A percentile compares a stretch with the other conserved stretches of the same genome.
These are phyloP conservation scores for Flexamia atlantica DNA, from an alignment of 2,888 invertebrate genomes.

Conservation along the genomic window DNA sequence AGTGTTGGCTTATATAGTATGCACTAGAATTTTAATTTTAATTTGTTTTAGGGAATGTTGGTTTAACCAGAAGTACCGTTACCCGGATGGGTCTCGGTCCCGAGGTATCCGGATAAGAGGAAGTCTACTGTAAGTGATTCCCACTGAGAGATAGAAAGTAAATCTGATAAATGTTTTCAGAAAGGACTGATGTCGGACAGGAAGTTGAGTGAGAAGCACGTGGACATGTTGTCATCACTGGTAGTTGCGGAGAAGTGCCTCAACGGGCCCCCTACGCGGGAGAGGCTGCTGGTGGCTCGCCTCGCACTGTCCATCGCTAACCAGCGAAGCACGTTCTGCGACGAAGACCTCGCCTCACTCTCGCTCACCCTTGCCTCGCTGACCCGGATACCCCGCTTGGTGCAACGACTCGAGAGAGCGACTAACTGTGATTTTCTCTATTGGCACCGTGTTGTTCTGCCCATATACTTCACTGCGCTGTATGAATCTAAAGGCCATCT, in stretches of 20 bases:
- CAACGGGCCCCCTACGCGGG: conserved; percentile 76
- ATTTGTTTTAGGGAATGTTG: too few species aligned
- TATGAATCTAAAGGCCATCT: conserved; percentile 83
- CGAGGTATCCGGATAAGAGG: too few species aligned
- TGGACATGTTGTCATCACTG: conserved; percentile 86
- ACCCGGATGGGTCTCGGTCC: too few species aligned
- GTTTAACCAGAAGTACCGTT: too few species aligned
- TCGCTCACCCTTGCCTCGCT: conserved; percentile 80
- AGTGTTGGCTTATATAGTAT: too few species aligned
- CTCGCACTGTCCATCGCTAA: conserved; percentile 83
- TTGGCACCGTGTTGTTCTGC: conserved; percentile 88
- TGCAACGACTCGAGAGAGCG: conserved; percentile 78
- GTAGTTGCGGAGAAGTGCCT: conserved; percentile 84
- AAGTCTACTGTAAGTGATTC: too few species aligned
- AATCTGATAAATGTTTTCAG: conserved; percentile 71
- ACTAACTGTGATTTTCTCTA: conserved; percentile 88
- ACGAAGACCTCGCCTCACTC: conserved; percentile 81
- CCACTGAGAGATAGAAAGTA: too few species aligned
- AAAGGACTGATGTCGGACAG: conserved; percentile 80
- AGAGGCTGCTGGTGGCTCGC: conserved; percentile 81
- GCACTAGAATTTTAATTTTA: too few species aligned
- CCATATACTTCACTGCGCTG: conserved; percentile 86
- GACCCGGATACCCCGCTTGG: conserved; percentile 80
- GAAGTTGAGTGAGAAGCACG: conserved; percentile 81
- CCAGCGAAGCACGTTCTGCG: conserved; percentile 79